A percentile compares a stretch with the other conserved stretches of the same genome.
Evolutionary conservation across 2,888 invertebrate species (phyloP).

Genomic region (Lysandra bellargus): DNA sequence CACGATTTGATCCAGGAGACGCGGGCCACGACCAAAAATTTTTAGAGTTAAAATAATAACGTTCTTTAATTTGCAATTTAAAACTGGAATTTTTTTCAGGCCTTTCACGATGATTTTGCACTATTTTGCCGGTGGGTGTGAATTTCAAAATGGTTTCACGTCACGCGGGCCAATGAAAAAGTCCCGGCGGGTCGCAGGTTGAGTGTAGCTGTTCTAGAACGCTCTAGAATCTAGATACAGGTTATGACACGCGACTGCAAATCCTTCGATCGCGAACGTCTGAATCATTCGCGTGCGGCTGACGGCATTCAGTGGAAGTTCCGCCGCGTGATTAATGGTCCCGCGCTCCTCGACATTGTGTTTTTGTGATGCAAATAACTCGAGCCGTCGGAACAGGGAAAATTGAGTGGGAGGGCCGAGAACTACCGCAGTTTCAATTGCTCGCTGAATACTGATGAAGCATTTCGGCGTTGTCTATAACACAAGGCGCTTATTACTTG

Average conservation of each 20-base stretch:
- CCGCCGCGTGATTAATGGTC: conserved; percentile 77
- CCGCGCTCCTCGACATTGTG: conserved; percentile 76
- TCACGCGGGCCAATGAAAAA: no score
- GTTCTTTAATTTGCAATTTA: no score
- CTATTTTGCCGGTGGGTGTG: no score
- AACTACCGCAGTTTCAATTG: conserved; percentile 77
- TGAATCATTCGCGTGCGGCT: conserved; percentile 75
- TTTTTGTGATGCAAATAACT: conserved; percentile 81
- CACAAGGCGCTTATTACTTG: conserved; percentile 41
- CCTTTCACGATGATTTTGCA: no score
- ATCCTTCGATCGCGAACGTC: conserved; percentile 50
- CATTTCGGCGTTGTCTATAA: conserved; percentile 62
- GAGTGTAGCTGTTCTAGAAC: no score
- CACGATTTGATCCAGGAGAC: no score
- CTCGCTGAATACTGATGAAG: conserved; percentile 67
- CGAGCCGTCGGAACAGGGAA: conserved; percentile 77
- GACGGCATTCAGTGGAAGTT: conserved; percentile 73
- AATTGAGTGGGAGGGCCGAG: conserved; percentile 76
- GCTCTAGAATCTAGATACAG: not conserved
- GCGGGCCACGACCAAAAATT: no score
- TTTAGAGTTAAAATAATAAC: no score
- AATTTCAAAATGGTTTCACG: no score
- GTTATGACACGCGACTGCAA: conserved; percentile 32
- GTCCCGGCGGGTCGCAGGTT: no score
- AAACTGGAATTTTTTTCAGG: no score